A percentile compares a stretch with the other conserved stretches of the same genome.
Evolutionary conservation across 1,140 invertebrate species (phyloP).

Genomic region (Ylistrum balloti): DNA sequence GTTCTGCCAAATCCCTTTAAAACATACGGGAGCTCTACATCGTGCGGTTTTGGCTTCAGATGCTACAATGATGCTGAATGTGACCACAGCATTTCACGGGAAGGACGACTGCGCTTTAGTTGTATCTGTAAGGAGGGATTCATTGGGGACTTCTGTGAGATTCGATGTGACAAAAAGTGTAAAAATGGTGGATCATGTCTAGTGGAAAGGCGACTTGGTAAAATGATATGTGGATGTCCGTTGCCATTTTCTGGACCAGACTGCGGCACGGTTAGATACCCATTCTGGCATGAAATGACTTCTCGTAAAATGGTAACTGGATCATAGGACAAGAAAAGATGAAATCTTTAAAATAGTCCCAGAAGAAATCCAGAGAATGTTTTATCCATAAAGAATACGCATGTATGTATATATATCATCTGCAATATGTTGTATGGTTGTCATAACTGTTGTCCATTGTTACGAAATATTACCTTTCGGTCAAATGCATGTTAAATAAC

Average conservation of each 20-base stretch:
- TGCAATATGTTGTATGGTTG: background rate
- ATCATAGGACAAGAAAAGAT: background rate
- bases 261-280: constrained; percentile 24
- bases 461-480: background rate
- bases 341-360: background rate
- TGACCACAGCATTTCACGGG: background rate
- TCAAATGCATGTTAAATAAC: too few species aligned
- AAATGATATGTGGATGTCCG: constrained; percentile 50
- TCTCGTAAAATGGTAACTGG: constrained; percentile 9
- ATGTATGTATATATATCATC: background rate
- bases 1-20: background rate
- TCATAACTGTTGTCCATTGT: background rate
- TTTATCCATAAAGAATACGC: background rate
- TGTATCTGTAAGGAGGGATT: constrained; percentile 47
- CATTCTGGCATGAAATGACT: background rate
- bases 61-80: background rate
- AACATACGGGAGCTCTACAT: constrained; percentile 4
- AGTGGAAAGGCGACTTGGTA: constrained; percentile 42
- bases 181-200: constrained; percentile 43
- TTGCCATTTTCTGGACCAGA: constrained; percentile 41
- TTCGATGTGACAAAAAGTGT: constrained; percentile 45
- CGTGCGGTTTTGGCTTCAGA: background rate
- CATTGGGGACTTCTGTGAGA: constrained; percentile 51
- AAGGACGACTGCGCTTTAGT: constrained; percentile 30
- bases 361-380: background rate